Evolutionary conservation across 2,888 invertebrate genomes (phyloP).

Genomic region (Thera obeliscata): DNA sequence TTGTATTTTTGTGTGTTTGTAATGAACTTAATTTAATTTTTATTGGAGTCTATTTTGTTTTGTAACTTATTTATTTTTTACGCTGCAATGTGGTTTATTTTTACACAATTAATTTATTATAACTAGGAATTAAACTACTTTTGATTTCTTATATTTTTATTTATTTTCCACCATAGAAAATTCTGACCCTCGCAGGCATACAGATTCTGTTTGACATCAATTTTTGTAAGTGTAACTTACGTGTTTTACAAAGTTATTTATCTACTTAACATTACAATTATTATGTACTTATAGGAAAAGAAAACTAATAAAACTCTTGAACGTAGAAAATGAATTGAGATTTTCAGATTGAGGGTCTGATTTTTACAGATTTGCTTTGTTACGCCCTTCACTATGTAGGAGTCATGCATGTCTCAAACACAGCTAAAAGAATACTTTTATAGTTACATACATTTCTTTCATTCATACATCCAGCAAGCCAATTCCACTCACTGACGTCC

Average conservation of each 20-base stretch:
- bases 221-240: constrained; percentile 43
- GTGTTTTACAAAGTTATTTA: constrained; percentile 9
- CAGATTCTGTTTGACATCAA: constrained; percentile 28
- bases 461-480: neutral
- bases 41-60: neutral
- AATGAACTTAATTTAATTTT: neutral
- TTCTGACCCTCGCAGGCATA: constrained; percentile 40
- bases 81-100: constrained; percentile 1
- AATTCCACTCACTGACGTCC: neutral
- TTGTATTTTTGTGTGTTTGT: neutral
- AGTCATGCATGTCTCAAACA: constrained; percentile 1
- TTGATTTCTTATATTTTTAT: constrained; percentile 51
- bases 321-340: neutral
- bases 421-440: neutral
- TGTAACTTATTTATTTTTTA: neutral
- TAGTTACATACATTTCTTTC: neutral
- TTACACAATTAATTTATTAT: neutral
- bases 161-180: constrained; percentile 60
- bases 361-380: neutral
- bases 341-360: neutral
- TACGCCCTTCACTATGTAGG: neutral
- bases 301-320: neutral
- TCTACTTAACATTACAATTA: constrained; percentile 11
- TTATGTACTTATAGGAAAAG: constrained; percentile 7
- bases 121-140: constrained; percentile 25